Evolutionary conservation across 1,140 invertebrate genomes (phyloP).

Genomic region (Ylistrum balloti): DNA sequence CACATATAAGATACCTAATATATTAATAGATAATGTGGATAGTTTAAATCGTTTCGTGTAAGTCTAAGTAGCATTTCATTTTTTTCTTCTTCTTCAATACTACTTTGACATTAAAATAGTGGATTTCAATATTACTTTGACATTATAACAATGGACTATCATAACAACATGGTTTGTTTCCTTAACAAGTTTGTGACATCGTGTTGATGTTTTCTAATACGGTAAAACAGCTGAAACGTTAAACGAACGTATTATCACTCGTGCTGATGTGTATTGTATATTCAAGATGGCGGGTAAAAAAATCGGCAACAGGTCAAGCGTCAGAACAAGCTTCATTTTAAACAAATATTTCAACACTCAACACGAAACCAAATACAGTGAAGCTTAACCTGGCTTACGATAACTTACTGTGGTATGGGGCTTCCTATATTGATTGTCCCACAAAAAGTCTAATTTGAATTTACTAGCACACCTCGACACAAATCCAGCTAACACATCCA

Average conservation of each 20-base stretch:
- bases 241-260: not conserved
- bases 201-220: too few species aligned
- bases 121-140: too few species aligned
- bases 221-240: not conserved
- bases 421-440: constrained; percentile 54
- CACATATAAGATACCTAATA: too few species aligned
- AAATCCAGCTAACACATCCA: constrained; percentile 60
- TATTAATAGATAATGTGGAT: too few species aligned
- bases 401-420: constrained; percentile 54
- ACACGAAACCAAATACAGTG: not conserved
- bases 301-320: constrained; percentile 8
- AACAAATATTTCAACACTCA: not conserved
- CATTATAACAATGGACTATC: too few species aligned
- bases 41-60: too few species aligned
- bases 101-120: too few species aligned
- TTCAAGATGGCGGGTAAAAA: constrained; percentile 21
- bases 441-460: constrained; percentile 62
- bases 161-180: too few species aligned
- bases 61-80: too few species aligned
- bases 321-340: not conserved
- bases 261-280: not conserved
- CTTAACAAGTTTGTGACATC: too few species aligned
- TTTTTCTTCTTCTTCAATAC: too few species aligned
- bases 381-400: not conserved
- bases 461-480: constrained; percentile 63